Conservation (phyloP, 2,797 vertebrate genomes). For the Coracias cyanogaster region DNA sequence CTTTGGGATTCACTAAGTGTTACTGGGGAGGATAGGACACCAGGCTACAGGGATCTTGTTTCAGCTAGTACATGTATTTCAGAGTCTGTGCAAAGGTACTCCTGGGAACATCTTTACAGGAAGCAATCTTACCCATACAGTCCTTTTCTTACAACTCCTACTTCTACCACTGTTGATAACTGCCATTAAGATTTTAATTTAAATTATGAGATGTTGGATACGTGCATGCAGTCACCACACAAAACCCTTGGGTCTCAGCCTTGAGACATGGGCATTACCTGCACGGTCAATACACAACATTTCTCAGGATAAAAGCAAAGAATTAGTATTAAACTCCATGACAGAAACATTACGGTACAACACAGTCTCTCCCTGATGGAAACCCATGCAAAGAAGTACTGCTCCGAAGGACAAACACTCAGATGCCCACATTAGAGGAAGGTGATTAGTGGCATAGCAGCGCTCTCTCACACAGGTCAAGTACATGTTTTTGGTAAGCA, state of each 20-base stretch:
- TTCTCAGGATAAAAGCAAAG: not conserved
- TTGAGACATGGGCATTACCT: not conserved
- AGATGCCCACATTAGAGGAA: not conserved
- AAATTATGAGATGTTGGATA: not conserved
- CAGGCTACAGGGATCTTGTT: not conserved
- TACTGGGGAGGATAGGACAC: not conserved
- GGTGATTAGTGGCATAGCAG: slow-evolving; percentile 13
- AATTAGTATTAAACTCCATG: not conserved
- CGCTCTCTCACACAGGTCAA: slow-evolving; percentile 7
- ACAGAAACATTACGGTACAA: not conserved
- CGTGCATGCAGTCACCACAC: fast-evolving
- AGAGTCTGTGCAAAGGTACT: not conserved
- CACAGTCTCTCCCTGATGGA: not conserved
- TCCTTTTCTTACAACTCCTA: not conserved
- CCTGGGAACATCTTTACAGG: not conserved
- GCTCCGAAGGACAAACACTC: slow-evolving; percentile 1
- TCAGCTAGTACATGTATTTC: not conserved
- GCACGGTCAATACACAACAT: not conserved
- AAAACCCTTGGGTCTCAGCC: not conserved
- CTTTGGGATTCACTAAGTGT: not conserved
- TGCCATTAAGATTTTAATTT: not conserved
- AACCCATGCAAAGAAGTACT: not conserved
- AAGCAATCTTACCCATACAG: not conserved
- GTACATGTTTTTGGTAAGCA: not conserved
- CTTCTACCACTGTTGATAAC: not conserved